Base-by-base conservation (phyloP, 2,113 vertebrate species). In the Callocephalon fimbriatum region DNA sequence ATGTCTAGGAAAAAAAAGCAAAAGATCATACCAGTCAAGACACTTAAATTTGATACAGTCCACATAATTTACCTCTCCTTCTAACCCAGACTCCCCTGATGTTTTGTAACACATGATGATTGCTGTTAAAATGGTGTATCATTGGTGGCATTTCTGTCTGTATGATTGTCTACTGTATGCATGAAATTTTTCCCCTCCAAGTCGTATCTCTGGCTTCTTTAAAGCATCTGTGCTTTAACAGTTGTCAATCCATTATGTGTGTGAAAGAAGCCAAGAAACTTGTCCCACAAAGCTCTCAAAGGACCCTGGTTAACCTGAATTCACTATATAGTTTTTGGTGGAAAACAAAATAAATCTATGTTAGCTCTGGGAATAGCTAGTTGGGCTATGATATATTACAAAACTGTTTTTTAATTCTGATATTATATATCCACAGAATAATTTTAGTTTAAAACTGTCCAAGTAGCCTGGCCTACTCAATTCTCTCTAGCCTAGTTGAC, bases 221-320 rank as follows among this genome's bases (percentile, higher is more conserved):
- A 77, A 47, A 92, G 66, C 22, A 54, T 72, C 44, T 47, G 26
- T 84, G 17, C 70, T 96, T 65, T 53, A 86, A 66, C 18, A 75
- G 47, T 84, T 18, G 7, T 95, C 66, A 80, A 19, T 68, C 32
- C 79, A 84, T 51, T 66, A 61, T 38, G 42, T 75, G n/a, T 81
- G 27, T 74, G 35, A 93, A 42, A 47, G 71, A 42, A 75, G 78
- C 67, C 94, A 91, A 87, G 80, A 77, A 68, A 65, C 13, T 72
- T 95, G 89, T 85, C 72, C 86, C 73, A 95, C 96, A 96, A 79
- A 94, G 37, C 53, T 87, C 87, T 93, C 93, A 88, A 95, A 97
- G 90, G 95, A 96, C 75, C 5, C 54, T 75, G 59, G 90, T 95
- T 95, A 95, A 45, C 83, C 89, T 94, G 83, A 90, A 91, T 78